Conservation (phyloP, 1,140 invertebrate species). For the Argopecten irradians region DNA sequence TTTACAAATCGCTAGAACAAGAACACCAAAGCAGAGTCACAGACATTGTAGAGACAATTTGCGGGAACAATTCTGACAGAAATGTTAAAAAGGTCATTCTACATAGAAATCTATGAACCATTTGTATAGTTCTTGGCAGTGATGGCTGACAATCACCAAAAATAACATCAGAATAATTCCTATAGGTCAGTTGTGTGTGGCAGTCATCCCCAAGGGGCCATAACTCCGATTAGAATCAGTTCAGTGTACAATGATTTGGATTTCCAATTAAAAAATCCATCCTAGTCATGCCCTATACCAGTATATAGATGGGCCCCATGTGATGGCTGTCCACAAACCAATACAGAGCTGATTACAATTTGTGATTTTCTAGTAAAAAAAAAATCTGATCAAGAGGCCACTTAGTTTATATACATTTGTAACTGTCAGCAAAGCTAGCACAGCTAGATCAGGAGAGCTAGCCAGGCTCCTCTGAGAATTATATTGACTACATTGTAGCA, state of each 20-base stretch:
- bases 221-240: background rate
- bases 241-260: background rate
- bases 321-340: background rate
- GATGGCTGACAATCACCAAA: background rate
- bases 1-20: too few relatives aligned
- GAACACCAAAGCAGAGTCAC: too few relatives aligned
- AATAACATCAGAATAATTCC: background rate
- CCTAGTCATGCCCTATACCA: background rate
- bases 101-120: background rate
- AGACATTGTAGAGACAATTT: too few relatives aligned
- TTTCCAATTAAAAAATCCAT: constrained; percentile 19
- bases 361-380: background rate
- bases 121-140: background rate
- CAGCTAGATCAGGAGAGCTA: background rate
- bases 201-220: background rate
- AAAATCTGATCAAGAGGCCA: background rate
- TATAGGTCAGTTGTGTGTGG: background rate
- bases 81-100: background rate
- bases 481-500: too few relatives aligned
- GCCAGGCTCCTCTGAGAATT: too few relatives aligned
- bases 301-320: background rate
- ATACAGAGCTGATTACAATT: background rate
- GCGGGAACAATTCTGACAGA: background rate
- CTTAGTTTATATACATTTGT: background rate
- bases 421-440: background rate